Evolutionary conservation across 2,888 invertebrate genomes (phyloP).

Genomic region (Girardia tigrina): DNA sequence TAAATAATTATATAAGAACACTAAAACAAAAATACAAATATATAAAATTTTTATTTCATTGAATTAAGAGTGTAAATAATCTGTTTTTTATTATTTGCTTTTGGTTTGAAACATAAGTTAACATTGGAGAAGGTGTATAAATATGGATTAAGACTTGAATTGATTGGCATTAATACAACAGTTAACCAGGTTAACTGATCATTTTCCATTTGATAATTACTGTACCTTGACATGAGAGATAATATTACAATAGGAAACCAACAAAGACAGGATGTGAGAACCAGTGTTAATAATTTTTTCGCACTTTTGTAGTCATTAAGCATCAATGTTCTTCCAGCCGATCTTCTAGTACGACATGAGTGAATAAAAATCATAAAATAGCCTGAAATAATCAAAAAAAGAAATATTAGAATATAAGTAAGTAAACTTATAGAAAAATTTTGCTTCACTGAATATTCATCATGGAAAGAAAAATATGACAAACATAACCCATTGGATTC

Average conservation of each 20-base stretch:
- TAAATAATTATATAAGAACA: no score
- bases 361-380: conserved; percentile 30
- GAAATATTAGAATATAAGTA: conserved; percentile 24
- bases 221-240: conserved; percentile 17
- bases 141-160: conserved; percentile 54
- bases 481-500: conserved; percentile 2
- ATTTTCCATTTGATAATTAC: conserved; percentile 40
- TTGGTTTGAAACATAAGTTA: background rate
- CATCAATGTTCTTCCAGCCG: conserved; percentile 26
- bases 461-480: background rate
- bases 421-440: conserved; percentile 1
- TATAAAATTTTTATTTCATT: no score
- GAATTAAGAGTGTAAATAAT: background rate
- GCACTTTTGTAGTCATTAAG: conserved; percentile 51
- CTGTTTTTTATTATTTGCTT: background rate
- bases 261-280: conserved; percentile 53
- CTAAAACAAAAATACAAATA: no score
- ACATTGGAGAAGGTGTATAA: conserved; percentile 51
- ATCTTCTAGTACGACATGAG: conserved; percentile 28
- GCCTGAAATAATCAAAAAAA: conserved; percentile 27
- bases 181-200: conserved; percentile 52
- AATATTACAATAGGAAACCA: conserved; percentile 54
- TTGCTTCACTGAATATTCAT: background rate
- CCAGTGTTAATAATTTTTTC: conserved; percentile 53
- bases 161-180: conserved; percentile 53